Percentiles rank a stretch among this genome's conserved stretches.
Evolutionary conservation across 2,888 invertebrate species (phyloP).

Genomic region (Thecocarcelia acutangulata): DNA sequence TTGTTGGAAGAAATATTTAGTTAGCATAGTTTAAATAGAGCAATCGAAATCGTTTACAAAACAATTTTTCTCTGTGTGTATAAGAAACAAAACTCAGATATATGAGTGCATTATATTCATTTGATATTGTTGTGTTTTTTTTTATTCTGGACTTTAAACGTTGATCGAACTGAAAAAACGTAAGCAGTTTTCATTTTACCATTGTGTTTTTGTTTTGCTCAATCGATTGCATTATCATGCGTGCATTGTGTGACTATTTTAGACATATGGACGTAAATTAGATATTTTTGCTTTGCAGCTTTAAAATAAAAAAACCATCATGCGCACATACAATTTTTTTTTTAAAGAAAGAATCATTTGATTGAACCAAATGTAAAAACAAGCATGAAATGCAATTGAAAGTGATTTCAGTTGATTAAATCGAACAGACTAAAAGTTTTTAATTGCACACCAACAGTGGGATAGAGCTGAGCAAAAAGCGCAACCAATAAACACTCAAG

Average conservation of each 20-base stretch:
- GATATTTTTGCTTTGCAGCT: conserved; percentile 42
- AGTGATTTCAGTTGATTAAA: conserved; percentile 63
- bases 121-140: neutral
- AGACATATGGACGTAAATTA: neutral
- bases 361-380: conserved; percentile 12
- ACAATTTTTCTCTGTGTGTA: no score
- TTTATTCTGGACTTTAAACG: neutral
- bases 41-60: no score
- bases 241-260: conserved; percentile 42
- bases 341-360: neutral
- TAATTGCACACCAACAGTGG: conserved; percentile 4
- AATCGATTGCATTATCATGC: conserved; percentile 49
- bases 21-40: no score
- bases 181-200: no score
- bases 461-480: no score
- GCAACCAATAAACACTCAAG: no score
- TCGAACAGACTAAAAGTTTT: conserved; percentile 34
- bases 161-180: no score
- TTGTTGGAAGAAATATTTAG: no score
- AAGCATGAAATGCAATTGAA: conserved; percentile 63
- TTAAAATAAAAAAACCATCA: conserved; percentile 6
- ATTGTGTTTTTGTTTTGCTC: neutral
- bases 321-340: neutral
- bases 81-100: no score
- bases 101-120: no score